Conservation (phyloP, 2,113 vertebrate genomes). For the Ptyas mucosa region DNA sequence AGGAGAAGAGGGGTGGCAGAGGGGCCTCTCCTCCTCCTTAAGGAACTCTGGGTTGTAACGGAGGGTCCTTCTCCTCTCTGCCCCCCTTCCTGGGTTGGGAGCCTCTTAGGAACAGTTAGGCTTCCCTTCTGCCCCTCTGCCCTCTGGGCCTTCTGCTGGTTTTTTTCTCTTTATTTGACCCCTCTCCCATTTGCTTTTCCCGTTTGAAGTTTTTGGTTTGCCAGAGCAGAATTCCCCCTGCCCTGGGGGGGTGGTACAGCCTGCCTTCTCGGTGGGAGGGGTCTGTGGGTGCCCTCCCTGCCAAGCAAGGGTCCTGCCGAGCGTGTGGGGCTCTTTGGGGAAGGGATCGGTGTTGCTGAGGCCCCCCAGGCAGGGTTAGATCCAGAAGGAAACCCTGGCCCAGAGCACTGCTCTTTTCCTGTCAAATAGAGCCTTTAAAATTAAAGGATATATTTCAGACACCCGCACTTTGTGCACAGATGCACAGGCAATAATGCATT, state of each 20-base stretch:
- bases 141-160: not conserved
- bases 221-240: not conserved
- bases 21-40: too few species aligned
- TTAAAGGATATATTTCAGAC: not conserved
- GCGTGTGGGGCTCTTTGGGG: not conserved
- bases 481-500: accelerated
- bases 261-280: not conserved
- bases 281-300: not conserved
- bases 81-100: not conserved
- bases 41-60: too few species aligned
- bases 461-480: not conserved
- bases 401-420: not conserved
- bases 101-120: not conserved
- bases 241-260: not conserved
- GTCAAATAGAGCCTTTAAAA: too few species aligned
- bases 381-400: not conserved
- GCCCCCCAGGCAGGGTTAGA: too few species aligned
- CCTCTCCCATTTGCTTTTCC: not conserved
- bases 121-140: not conserved
- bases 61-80: not conserved
- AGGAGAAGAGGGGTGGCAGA: not conserved
- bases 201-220: not conserved
- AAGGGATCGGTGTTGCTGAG: not conserved
- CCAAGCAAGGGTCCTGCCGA: not conserved
- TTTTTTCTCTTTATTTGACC: too few species aligned